Evolutionary conservation across 2,113 vertebrate species (phyloP).

Genomic region (Triplophysa siluroides): DNA sequence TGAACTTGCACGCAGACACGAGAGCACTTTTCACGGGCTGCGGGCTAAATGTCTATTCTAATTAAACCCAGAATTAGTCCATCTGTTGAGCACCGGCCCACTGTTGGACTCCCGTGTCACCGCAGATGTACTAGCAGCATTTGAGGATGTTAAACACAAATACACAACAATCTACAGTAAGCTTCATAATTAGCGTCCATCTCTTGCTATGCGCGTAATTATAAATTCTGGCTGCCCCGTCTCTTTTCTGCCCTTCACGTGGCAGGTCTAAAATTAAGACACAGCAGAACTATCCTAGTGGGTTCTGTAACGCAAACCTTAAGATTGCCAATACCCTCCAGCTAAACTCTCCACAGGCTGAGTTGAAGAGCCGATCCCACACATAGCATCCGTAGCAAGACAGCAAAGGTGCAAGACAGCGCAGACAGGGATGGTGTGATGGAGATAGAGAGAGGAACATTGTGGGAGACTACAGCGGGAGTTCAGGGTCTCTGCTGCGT

Average conservation of each 20-base stretch:
- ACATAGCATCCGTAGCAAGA: constrained; percentile 15
- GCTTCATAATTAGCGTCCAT: constrained; percentile 10
- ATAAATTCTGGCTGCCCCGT: neutral
- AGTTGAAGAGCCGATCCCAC: constrained; percentile 36
- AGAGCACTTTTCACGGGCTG: constrained; percentile 33
- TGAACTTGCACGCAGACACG: constrained; percentile 21
- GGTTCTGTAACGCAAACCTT: constrained; percentile 19
- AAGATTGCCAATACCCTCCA: constrained; percentile 18
- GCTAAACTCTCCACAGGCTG: constrained; percentile 12
- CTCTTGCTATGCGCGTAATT: constrained; percentile 10
- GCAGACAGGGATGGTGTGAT: constrained; percentile 29
- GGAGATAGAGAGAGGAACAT: constrained; percentile 31
- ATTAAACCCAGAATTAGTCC: constrained; percentile 52
- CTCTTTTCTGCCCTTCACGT: neutral
- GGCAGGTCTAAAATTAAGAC: constrained; percentile 44
- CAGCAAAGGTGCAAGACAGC: neutral
- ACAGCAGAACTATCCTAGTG: constrained; percentile 19
- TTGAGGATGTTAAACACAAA: constrained; percentile 16
- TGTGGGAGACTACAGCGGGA: constrained; percentile 22
- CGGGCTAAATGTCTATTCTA: constrained; percentile 42
- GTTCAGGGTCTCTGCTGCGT: constrained; percentile 40
- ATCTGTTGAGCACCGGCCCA: constrained; percentile 54
- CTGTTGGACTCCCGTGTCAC: constrained; percentile 30
- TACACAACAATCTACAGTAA: constrained; percentile 15
- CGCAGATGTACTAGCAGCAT: constrained; percentile 29